Base-by-base conservation (phyloP, 2,888 invertebrate genomes). In the Carabus problematicus region DNA sequence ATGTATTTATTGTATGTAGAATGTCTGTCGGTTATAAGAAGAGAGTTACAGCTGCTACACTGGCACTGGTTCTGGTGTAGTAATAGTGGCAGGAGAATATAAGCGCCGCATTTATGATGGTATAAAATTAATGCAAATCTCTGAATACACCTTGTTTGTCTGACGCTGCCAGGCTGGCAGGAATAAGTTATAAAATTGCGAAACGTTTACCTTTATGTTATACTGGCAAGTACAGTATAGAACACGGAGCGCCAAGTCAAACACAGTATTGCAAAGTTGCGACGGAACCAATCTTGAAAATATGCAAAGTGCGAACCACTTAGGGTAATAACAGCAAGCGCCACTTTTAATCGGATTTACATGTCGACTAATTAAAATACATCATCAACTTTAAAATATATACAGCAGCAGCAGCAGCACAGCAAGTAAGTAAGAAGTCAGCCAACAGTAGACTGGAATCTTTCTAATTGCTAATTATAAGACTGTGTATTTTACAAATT, bases 401-500 rank as follows among this genome's bases (percentile, higher is more conserved):
- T 77, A 75, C 9, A 14, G 52, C 18, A 18, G 49, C 52, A 14
- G 12, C 47, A 47, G 47, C 47, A 1, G 2, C 43, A 16, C 29
- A 18, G 19, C 18, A n/a, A 8, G 42, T 9, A 40, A 11, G 14
- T 18, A 18, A 2, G 29, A 29, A 29, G 29, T 29, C 29, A 29
- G 29, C 29, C 47, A 47, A 16, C 1, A 47, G 11, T n/a, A 47
- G 41, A 64, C 16, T 76, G 74, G 76, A 79, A 78, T 79, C 79
- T 79, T 79, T 79, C 80, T 81, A 82, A 81, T 82, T 81, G 80
- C 81, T 81, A 81, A 82, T 82, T 82, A 82, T 80, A 80, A 80
- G 77, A 80, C 80, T 82, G 81, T 81, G 81, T 81, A 81, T 81
- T 81, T 81, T 81, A 81, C 80, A 81, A 81, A 82, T 81, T 82